phyloP scores from a whole-genome alignment of 2,113 vertebrate species.

The Amphiprion percula region DNA sequence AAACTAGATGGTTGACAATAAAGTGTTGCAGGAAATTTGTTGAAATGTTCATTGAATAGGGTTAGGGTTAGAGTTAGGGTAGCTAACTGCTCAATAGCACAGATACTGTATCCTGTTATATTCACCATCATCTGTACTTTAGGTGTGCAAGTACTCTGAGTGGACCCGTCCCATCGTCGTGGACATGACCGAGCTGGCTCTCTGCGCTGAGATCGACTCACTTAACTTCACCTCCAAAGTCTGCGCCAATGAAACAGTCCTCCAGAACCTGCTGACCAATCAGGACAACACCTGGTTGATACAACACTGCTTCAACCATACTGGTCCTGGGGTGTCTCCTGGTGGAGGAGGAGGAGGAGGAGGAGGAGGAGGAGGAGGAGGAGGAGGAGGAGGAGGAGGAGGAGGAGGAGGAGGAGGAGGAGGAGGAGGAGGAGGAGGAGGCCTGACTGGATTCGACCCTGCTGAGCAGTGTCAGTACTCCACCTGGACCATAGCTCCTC shows the following conservation, averaged over 20 bases:
- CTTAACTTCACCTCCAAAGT: slow-evolving; percentile 82
- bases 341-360: slow-evolving; percentile 8
- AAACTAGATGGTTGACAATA: not conserved
- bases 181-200: slow-evolving; percentile 84
- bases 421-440: not conserved
- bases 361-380: slow-evolving; percentile 2
- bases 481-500: slow-evolving; percentile 76
- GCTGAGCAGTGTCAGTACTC: slow-evolving; percentile 80
- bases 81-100: not conserved
- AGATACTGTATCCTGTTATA: not conserved
- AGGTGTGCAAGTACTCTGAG: slow-evolving; percentile 82
- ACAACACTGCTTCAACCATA: slow-evolving; percentile 78
- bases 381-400: not conserved
- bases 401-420: slow-evolving; percentile 6
- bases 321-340: slow-evolving; percentile 27
- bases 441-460: slow-evolving; percentile 59
- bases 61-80: too few relatives aligned
- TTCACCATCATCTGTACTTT: slow-evolving; percentile 6
- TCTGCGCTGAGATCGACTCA: slow-evolving; percentile 82
- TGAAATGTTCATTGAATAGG: too few relatives aligned
- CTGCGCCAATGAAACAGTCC: slow-evolving; percentile 76
- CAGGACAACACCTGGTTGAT: slow-evolving; percentile 85
- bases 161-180: slow-evolving; percentile 80
- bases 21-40: not conserved
- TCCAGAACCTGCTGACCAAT: slow-evolving; percentile 82